Evolutionary conservation across 1,140 invertebrate genomes (phyloP).

Genomic region (Helicoverpa zea): DNA sequence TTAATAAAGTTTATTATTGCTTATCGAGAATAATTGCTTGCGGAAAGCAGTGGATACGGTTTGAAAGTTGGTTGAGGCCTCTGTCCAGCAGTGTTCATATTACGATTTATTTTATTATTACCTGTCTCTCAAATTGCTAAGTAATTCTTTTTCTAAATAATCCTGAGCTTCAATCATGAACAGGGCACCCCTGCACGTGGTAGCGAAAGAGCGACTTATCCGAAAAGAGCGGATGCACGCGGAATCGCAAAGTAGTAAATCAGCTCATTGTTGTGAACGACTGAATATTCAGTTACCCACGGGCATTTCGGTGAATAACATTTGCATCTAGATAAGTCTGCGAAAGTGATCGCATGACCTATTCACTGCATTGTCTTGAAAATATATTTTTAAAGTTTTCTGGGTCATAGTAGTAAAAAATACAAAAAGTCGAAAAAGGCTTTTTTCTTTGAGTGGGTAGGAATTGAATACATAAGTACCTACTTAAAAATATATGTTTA

Average conservation of each 20-base stretch:
- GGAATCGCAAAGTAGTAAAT: conserved; percentile 79
- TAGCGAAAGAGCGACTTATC: conserved; percentile 65
- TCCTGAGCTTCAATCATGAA: conserved; percentile 49
- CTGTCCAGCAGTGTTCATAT: no score
- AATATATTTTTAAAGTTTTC: conserved; percentile 15
- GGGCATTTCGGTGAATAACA: conserved; percentile 59
- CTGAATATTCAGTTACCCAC: conserved; percentile 68
- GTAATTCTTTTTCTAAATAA: no score
- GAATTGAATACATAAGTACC: not conserved
- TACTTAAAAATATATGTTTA: conserved; percentile 38
- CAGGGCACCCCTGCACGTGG: conserved; percentile 58
- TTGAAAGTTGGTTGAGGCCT: no score
- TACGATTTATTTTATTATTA: no score
- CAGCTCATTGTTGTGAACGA: conserved; percentile 72
- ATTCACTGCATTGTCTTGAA: conserved; percentile 13
- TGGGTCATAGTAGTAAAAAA: not conserved
- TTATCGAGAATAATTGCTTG: no score
- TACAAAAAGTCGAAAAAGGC: not conserved
- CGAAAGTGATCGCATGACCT: conserved; percentile 46
- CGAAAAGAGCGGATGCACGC: conserved; percentile 69
- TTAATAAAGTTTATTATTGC: not conserved
- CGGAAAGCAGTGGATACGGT: no score
- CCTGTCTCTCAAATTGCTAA: no score
- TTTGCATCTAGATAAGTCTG: conserved; percentile 56
- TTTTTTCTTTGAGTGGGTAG: conserved; percentile 2